A percentile compares a stretch with the other conserved stretches of the same genome.
Evolutionary conservation across 1,140 invertebrate genomes (phyloP).

Genomic region (Pseudomyrmex pallidus): DNA sequence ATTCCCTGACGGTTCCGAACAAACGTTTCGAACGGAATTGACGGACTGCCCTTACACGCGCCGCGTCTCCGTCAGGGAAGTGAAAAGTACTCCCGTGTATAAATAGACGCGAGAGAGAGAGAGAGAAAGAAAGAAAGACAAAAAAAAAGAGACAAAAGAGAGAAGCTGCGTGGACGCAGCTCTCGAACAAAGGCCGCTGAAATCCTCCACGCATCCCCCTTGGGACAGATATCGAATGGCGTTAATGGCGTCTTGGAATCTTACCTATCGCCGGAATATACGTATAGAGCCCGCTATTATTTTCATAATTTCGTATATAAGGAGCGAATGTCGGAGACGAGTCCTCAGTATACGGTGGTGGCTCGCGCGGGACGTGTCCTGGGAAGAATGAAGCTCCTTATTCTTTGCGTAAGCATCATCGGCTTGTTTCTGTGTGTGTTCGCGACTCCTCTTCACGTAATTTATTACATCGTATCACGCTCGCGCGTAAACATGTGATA

Average conservation of each 20-base stretch:
- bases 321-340: neutral
- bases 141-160: constrained; percentile 28
- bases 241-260: constrained; percentile 73
- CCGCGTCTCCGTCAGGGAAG: neutral
- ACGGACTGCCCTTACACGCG: constrained; percentile 12
- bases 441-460: neutral
- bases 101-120: constrained; percentile 10
- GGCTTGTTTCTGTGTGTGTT: neutral
- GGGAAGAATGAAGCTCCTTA: constrained; percentile 54
- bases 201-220: neutral
- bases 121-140: neutral
- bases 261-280: constrained; percentile 21
- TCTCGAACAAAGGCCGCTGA: constrained; percentile 19
- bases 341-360: constrained; percentile 20
- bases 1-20: neutral
- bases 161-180: neutral
- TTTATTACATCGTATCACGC: constrained; percentile 2
- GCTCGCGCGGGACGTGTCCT: constrained; percentile 15
- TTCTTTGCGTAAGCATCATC: constrained; percentile 62
- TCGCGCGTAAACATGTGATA: neutral
- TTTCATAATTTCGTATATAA: constrained; percentile 62
- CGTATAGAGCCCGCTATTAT: constrained; percentile 15
- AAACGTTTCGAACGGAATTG: constrained; percentile 34
- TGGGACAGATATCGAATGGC: constrained; percentile 69
- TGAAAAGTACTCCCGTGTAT: constrained; percentile 27